Percentiles rank a stretch among this genome's conserved stretches.
These are phyloP conservation scores for Plebejus melissa DNA, from an alignment of 2,888 invertebrate species.

Conservation along the genomic window DNA sequence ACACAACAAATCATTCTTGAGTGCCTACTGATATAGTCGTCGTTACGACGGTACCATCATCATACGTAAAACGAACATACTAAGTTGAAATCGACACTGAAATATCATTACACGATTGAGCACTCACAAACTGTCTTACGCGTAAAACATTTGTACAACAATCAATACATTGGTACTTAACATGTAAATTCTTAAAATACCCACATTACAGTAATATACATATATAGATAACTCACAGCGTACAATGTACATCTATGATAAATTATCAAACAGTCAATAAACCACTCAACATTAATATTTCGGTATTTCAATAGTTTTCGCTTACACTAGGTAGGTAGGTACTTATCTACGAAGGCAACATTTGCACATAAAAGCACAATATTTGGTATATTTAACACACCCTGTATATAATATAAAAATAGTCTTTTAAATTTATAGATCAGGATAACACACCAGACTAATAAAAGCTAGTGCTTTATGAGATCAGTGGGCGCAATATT, in stretches of 20 bases:
- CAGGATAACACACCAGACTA: conserved; percentile 67
- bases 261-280: conserved; percentile 31
- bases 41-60: neutral
- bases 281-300: conserved; percentile 25
- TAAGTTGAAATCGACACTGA: conserved; percentile 29
- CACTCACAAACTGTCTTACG: conserved; percentile 19
- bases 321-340: conserved; percentile 14
- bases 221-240: conserved; percentile 25
- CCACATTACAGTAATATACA: conserved; percentile 24
- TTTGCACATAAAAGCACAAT: conserved; percentile 73
- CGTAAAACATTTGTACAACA: conserved; percentile 22
- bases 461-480: conserved; percentile 58
- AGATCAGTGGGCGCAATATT: conserved; percentile 58
- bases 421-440: conserved; percentile 54
- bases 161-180: conserved; percentile 16
- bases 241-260: conserved; percentile 30
- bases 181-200: conserved; percentile 33
- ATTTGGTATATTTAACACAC: conserved; percentile 75
- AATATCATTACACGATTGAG: conserved; percentile 21
- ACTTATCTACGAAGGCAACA: conserved; percentile 68
- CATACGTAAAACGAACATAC: conserved; percentile 37
- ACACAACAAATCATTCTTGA: conserved; percentile 64
- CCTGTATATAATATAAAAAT: conserved; percentile 77
- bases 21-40: conserved; percentile 51
- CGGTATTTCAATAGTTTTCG: conserved; percentile 29